A percentile compares a stretch with the other conserved stretches of the same genome.
These are phyloP conservation scores for Onychomys arenicola DNA, from an alignment of 2,797 vertebrate species.

Conservation along the genomic window DNA sequence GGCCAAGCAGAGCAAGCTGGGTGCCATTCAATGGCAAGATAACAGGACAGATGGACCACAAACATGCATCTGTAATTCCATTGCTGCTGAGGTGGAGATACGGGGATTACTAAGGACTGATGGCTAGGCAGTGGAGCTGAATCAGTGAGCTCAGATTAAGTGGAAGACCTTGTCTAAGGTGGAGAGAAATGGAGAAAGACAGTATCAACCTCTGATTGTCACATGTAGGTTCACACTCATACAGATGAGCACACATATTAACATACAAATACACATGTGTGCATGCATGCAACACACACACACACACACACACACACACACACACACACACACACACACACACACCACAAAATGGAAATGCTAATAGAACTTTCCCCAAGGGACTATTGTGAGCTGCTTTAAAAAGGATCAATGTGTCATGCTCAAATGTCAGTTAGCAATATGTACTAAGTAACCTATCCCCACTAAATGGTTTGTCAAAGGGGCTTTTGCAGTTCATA, in stretches of 20 bases:
- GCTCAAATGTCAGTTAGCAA: neutral
- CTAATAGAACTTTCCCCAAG: neutral
- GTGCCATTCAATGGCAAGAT: neutral
- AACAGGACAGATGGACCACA: neutral
- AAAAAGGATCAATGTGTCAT: neutral
- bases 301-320: neutral
- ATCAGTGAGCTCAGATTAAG: neutral
- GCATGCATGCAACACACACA: too few species aligned
- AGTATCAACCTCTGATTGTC: neutral
- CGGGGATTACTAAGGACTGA: neutral
- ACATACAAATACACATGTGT: neutral
- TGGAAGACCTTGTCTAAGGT: neutral
- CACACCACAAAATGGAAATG: neutral
- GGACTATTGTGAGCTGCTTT: neutral
- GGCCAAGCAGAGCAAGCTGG: neutral
- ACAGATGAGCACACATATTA: neutral
- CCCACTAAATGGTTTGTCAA: neutral
- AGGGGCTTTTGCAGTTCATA: neutral
- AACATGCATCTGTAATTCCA: neutral
- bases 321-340: neutral
- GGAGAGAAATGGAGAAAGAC: neutral
- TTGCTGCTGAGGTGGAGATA: too few species aligned
- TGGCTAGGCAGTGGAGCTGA: neutral
- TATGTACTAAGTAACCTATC: neutral
- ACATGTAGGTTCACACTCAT: neutral